A percentile compares a stretch with the other conserved stretches of the same genome.
These are phyloP conservation scores for Bombyx huttoni DNA, from an alignment of 2,888 invertebrate genomes.

Conservation along the genomic window DNA sequence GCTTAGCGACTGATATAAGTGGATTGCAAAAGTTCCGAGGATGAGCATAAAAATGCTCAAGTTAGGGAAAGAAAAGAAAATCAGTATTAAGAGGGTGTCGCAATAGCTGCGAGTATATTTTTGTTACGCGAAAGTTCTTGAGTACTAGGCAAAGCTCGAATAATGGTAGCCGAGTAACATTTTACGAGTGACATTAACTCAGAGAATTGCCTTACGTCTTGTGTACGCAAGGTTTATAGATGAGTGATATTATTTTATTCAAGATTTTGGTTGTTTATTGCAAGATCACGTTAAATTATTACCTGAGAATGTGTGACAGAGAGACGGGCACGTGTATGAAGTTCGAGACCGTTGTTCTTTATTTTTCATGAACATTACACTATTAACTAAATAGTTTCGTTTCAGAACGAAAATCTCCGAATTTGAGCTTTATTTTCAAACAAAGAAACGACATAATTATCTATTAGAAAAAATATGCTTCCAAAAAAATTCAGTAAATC, in stretches of 20 bases:
- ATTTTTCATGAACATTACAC: too few species aligned
- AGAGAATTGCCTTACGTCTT: conserved; percentile 19
- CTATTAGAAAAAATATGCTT: too few species aligned
- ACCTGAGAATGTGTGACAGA: too few species aligned
- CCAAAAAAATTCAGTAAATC: too few species aligned
- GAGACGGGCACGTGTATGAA: too few species aligned
- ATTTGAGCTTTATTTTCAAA: too few species aligned
- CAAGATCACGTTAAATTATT: not conserved
- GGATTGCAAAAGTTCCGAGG: conserved; percentile 69
- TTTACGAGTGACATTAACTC: conserved; percentile 26
- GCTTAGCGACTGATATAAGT: conserved; percentile 70
- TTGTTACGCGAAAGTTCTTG: conserved; percentile 44
- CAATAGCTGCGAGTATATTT: conserved; percentile 54
- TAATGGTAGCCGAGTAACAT: conserved; percentile 28
- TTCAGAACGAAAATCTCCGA: too few species aligned
- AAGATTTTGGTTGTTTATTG: conserved; percentile 5
- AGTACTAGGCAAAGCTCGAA: conserved; percentile 34
- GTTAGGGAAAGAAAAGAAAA: conserved; percentile 48
- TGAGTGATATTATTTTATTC: conserved; percentile 10
- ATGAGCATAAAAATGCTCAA: conserved; percentile 66
- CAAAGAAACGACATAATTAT: too few species aligned
- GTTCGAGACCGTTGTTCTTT: too few species aligned
- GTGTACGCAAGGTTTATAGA: conserved; percentile 5
- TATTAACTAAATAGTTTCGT: too few species aligned
- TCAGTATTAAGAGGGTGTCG: conserved; percentile 57